Evolutionary conservation across 2,797 vertebrate species (phyloP), one percentile per base, ranked within the genome.

Genomic region (Neomorphus geoffroyi): DNA sequence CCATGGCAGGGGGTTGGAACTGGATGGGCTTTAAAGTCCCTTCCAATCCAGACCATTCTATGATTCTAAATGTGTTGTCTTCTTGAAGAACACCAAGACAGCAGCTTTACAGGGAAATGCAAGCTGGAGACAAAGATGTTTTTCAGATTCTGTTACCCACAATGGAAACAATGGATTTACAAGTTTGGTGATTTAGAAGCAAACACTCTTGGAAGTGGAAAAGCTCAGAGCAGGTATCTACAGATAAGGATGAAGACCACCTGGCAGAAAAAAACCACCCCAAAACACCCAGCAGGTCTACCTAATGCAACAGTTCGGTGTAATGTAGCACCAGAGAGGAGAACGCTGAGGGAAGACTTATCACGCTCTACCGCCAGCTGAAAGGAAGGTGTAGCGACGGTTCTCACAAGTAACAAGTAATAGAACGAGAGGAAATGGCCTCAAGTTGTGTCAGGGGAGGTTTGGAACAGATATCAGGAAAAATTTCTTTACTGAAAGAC

Each of bases 21-120:
- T 46, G 46, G 46, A 46, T 46, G 46, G 22, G 21, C 46, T 46
- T 22, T 46, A 46, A 46, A 21, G 46, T 21, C 46, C 46, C 43
- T 43, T 43, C 43, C 46, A 46, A 46, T 21, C 46, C 46, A 46
- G 22, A 46, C 18, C 19, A 46, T 45, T 45, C 43, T 43, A 43
- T 45, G 43, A 45, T 45, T 45, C 43, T 18, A 43, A 82, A 51
- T 0, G 0, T 13, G 14, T 10, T 45, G 43, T 5, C 3, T 30
- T 53, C 48, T 21, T 28, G 16, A 85, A 57, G 64, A 77, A 85
- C 21, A 46, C 28, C 39, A 89, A 46, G 57, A 58, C 11, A 74
- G 35, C 3, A 50, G 37, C 17, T 70, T 62, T 86, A n/a, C n/a
- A n/a, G 32, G 21, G 50, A 86, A 81, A 37, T 3, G 6, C 32